Conservation (phyloP, 2,113 vertebrate genomes). For the Formicarius rufipectus region DNA sequence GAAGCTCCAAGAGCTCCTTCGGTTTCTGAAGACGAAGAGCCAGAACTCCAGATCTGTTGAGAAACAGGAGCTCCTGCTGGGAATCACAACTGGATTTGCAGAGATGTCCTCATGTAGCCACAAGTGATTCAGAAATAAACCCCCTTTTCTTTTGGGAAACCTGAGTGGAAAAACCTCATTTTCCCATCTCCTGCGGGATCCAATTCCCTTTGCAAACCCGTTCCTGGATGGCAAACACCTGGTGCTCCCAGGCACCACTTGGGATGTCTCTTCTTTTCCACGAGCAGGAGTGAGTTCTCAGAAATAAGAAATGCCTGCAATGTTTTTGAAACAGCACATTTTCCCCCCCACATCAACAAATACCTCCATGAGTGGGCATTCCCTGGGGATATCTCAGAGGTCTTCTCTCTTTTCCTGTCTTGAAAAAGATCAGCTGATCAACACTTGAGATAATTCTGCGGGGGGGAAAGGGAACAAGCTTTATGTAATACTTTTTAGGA, state of each 20-base stretch:
- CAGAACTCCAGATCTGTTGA: background rate
- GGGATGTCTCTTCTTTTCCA: background rate
- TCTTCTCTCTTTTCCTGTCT: background rate
- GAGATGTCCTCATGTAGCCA: background rate
- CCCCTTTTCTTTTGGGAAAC: background rate
- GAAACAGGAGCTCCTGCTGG: background rate
- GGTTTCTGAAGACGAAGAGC: background rate
- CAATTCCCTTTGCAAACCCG: background rate
- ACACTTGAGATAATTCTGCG: background rate
- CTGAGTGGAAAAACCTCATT: background rate
- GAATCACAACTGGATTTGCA: background rate
- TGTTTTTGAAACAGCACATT: background rate
- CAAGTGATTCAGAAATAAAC: background rate
- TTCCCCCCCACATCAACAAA: background rate
- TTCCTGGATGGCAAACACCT: background rate
- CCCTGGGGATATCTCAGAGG: background rate
- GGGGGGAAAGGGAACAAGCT: background rate
- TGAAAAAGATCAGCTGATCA: background rate
- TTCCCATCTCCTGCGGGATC: accelerated
- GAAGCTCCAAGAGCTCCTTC: background rate
- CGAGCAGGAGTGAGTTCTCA: background rate
- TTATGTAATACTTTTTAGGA: background rate
- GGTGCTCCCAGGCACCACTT: background rate
- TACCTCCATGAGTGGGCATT: background rate
- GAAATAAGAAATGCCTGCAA: background rate